Percentiles rank a stretch among this genome's conserved stretches.
Evolutionary conservation across 2,797 vertebrate species (phyloP).

Genomic region (Hoplostethus atlanticus): DNA sequence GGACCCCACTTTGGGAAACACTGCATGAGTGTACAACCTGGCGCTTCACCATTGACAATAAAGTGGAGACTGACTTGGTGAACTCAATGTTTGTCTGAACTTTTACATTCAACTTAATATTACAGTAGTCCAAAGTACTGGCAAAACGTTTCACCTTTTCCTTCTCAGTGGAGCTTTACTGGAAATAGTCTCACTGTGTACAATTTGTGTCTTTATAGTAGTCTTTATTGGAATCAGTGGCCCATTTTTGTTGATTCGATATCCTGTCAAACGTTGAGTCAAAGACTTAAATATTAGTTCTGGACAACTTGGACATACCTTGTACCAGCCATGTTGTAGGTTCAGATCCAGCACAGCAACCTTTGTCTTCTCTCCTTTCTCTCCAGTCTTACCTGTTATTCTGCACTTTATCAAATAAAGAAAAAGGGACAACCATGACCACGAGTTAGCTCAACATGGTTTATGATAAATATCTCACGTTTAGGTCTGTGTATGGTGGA

Average conservation of each 20-base stretch:
- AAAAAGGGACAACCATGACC: no score
- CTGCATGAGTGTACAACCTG: no score
- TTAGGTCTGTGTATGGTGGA: conserved; percentile 35
- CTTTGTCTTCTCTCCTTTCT: no score
- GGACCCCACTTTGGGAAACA: no score
- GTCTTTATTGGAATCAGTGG: not conserved
- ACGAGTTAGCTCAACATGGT: conserved; percentile 14
- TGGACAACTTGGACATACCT: no score
- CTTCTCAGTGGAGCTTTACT: no score
- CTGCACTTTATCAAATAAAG: no score
- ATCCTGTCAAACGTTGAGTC: not conserved
- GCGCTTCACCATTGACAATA: not conserved
- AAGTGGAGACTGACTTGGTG: not conserved
- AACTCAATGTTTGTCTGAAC: not conserved
- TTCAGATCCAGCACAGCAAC: no score
- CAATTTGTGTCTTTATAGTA: not conserved
- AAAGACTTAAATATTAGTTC: no score
- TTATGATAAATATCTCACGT: conserved; percentile 40
- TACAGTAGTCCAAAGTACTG: not conserved
- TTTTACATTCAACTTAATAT: conserved; percentile 52
- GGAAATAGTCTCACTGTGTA: not conserved
- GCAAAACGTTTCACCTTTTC: not conserved
- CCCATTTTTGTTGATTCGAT: not conserved
- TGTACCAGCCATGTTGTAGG: no score
- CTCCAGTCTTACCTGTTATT: no score